These are phyloP conservation scores for Struthio camelus DNA, from an alignment of 2,113 vertebrate species.

Conservation along the genomic window DNA sequence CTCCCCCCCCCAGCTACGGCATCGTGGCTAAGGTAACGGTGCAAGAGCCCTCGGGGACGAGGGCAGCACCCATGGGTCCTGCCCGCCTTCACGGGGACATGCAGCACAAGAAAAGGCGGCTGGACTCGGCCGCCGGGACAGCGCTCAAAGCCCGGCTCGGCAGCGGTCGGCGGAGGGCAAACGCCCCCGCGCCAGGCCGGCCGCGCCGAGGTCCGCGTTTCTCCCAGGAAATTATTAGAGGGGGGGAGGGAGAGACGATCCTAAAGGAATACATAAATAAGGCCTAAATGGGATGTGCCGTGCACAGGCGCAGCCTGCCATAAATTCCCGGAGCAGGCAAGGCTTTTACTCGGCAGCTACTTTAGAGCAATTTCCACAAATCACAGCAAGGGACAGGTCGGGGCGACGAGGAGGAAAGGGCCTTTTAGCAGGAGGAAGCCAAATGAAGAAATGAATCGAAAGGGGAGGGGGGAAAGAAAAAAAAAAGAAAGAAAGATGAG, in stretches of 20 bases:
- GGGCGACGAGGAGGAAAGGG: conserved; percentile 55
- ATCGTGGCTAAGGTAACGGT: neutral
- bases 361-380: conserved; percentile 81
- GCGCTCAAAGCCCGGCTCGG: neutral
- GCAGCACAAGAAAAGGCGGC: neutral
- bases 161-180: neutral
- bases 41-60: no score
- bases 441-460: conserved; percentile 34
- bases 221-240: neutral
- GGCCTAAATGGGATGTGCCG: conserved; percentile 14
- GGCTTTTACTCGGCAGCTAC: conserved; percentile 65
- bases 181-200: neutral
- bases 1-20: no score
- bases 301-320: neutral
- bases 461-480: neutral
- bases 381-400: conserved; percentile 60
- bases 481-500: neutral
- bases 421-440: conserved; percentile 22
- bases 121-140: neutral
- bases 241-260: neutral
- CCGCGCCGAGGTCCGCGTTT: neutral
- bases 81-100: neutral
- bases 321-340: conserved; percentile 45
- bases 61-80: neutral
- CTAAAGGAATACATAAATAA: conserved; percentile 44